Evolutionary conservation across 2,888 invertebrate species (phyloP).

Genomic region (Cylloceria caligata): DNA sequence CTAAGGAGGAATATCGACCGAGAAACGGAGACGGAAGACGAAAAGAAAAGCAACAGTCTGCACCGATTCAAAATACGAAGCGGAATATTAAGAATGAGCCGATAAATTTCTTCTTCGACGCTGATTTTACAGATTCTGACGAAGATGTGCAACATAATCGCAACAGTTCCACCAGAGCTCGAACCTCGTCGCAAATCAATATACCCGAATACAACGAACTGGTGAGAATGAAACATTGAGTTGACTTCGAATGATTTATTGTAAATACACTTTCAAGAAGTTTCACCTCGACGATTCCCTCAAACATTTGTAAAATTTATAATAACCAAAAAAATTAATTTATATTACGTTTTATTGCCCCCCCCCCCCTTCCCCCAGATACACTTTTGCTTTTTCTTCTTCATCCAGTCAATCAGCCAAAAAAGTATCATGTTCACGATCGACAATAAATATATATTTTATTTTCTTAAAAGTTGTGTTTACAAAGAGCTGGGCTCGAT

Average conservation of each 20-base stretch:
- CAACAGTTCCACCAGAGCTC: background rate
- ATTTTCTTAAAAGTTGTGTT: constrained; percentile 66
- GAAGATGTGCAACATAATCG: constrained; percentile 65
- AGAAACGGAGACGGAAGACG: constrained; percentile 52
- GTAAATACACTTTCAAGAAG: constrained; percentile 67
- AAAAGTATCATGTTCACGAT: constrained; percentile 63
- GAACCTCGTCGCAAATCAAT: constrained; percentile 57
- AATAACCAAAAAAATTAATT: constrained; percentile 14
- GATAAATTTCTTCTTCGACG: constrained; percentile 79
- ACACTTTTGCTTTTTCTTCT: background rate
- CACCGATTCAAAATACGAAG: constrained; percentile 37
- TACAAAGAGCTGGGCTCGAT: constrained; percentile 54
- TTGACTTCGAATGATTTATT: constrained; percentile 69
- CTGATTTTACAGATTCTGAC: constrained; percentile 77
- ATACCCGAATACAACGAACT: constrained; percentile 76
- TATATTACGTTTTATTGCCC: background rate
- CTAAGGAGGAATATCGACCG: constrained; percentile 26
- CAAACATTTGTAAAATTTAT: constrained; percentile 61
- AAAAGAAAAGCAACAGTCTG: constrained; percentile 14
- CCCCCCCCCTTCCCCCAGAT: background rate
- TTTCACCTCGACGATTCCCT: background rate
- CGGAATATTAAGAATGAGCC: constrained; percentile 59
- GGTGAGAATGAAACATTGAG: constrained; percentile 72
- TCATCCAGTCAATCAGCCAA: constrained; percentile 54
- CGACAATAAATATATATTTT: constrained; percentile 73